These are phyloP conservation scores for Bubalus kerabau DNA, from an alignment of 2,113 vertebrate species.

Conservation along the genomic window DNA sequence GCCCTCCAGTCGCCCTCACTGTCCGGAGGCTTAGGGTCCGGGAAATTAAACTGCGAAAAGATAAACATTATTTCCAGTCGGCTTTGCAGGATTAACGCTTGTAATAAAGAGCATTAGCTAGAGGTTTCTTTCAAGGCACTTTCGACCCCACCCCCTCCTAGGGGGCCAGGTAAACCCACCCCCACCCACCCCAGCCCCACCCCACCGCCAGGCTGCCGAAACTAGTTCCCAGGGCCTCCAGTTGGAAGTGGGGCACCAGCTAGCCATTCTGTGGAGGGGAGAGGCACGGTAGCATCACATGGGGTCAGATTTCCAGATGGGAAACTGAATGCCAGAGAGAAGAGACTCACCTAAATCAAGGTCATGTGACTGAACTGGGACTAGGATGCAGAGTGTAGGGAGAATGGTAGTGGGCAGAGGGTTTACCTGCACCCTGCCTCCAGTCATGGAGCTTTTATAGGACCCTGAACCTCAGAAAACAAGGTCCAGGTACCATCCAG, in stretches of 20 bases:
- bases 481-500: background rate
- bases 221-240: background rate
- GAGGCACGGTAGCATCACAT: background rate
- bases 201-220: background rate
- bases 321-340: background rate
- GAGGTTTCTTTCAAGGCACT: slow-evolving; percentile 77
- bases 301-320: background rate
- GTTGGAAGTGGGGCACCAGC: background rate
- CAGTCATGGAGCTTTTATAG: background rate
- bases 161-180: slow-evolving; percentile 12
- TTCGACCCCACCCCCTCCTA: background rate
- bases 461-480: background rate
- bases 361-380: background rate
- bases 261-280: background rate
- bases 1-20: slow-evolving; percentile 54
- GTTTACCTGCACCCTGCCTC: rapidly evolving
- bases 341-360: background rate
- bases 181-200: background rate
- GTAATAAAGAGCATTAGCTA: slow-evolving; percentile 88
- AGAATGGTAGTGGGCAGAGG: rapidly evolving
- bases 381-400: background rate
- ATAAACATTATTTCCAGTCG: slow-evolving; percentile 88
- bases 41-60: slow-evolving; percentile 84
- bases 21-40: slow-evolving; percentile 78
- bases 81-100: slow-evolving; percentile 87